Conservation (phyloP, 2,113 vertebrate species). For the Orientallactaga bullata region DNA sequence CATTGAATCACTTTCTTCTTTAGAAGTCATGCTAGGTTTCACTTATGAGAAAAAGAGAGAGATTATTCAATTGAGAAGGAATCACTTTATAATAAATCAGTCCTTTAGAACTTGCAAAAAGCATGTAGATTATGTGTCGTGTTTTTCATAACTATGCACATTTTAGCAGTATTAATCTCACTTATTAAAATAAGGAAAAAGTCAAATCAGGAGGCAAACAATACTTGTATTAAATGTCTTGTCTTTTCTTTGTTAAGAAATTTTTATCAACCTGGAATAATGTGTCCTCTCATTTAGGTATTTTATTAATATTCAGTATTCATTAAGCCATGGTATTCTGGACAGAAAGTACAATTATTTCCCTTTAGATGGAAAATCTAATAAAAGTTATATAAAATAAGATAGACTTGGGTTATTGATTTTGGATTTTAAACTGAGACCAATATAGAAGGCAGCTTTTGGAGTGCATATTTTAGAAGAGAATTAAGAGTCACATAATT, state of each 20-base stretch:
- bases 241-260: background rate
- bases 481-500: background rate
- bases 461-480: background rate
- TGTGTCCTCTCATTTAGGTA: background rate
- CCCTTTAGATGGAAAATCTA: background rate
- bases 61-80: background rate
- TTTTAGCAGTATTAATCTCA: background rate
- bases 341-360: background rate
- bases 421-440: background rate
- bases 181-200: conserved; percentile 7
- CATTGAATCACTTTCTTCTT: conserved; percentile 9
- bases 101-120: background rate
- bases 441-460: background rate
- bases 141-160: background rate
- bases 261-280: background rate
- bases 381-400: background rate
- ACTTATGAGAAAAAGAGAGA: background rate
- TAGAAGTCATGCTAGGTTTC: conserved; percentile 46
- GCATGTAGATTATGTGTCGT: background rate
- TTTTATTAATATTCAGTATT: background rate
- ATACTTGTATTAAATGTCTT: conserved; percentile 6
- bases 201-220: background rate
- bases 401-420: background rate
- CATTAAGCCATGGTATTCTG: background rate
- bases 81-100: background rate